Base-by-base conservation (phyloP, 2,113 vertebrate genomes). In the Calidris pugnax region DNA sequence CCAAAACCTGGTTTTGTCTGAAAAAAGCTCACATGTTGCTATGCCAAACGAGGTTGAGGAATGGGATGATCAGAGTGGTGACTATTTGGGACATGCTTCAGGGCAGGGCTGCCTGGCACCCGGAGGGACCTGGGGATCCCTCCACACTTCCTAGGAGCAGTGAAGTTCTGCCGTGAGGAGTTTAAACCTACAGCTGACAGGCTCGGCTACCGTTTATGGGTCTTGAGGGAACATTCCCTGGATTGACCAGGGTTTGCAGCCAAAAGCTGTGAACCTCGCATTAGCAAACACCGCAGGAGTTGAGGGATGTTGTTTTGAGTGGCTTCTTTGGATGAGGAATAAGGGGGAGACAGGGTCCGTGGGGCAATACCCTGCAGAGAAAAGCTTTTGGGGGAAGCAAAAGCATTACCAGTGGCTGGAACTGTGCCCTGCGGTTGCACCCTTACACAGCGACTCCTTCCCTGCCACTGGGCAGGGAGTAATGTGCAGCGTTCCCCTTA, bases 21-120 rank as follows among this genome's bases (percentile, higher is more conserved):
- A 72, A 85, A 92, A 90, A 63, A 12, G 59, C 43, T 68, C 0
- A 0, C 12, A 21, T 28, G 41, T 28, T 88, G 39, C 32, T 72
- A 1, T 78, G 66, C 64, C 14, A 72, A 79, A 51, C 0, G 6
- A 76, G 19, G 62, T 0, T 0, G 1, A 86, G 43, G 53, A 88
- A 47, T 0, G 7, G 71, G 16, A n/a, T 47, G 71, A 37, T 51
- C 51, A 14, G 74, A 63, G 43, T 11, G 35, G 28, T 67, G 45
- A 10, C 63, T 83, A 7, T 12, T 51, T 51, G 26, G 64, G 32
- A 92, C 33, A 6, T 91, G 16, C 27, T 47, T 45, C 1, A 2
- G 6, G 43, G 28, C 37, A 55, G 51, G 24, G 66, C 37, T 78
- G 43, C 56, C 15, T 62, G 78, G 47, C 41, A 62, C 51, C 47